Conservation (phyloP, 2,113 vertebrate species). For the Erinaceus europaeus region DNA sequence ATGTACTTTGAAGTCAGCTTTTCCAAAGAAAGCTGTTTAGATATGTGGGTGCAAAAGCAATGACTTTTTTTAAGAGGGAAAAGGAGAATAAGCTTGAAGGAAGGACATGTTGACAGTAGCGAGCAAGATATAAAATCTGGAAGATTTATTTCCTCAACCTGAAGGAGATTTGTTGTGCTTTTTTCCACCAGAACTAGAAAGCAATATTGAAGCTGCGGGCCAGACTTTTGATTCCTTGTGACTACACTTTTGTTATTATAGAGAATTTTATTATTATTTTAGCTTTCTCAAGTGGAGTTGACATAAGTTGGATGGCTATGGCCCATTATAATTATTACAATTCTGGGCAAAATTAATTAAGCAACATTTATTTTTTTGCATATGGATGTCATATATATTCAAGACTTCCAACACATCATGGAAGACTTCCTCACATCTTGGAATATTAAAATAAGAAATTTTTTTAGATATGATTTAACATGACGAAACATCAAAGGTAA, state of each 20-base stretch:
- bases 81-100: background rate
- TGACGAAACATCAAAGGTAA: conserved; percentile 35
- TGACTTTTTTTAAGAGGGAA: background rate
- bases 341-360: background rate
- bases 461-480: conserved; percentile 12
- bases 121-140: background rate
- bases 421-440: no score
- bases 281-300: background rate
- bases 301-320: background rate
- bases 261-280: background rate
- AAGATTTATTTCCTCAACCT: background rate
- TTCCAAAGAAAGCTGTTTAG: background rate
- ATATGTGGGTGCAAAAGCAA: background rate
- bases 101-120: background rate
- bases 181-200: background rate
- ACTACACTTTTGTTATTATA: background rate
- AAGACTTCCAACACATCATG: no score
- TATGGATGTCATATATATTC: no score
- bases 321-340: background rate
- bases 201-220: background rate
- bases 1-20: background rate
- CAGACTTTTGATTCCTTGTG: background rate
- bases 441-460: conserved; percentile 43
- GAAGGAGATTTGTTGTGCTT: no score
- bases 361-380: background rate